Evolutionary conservation across 1,140 invertebrate genomes (phyloP).

Genomic region (Papilio polytes): DNA sequence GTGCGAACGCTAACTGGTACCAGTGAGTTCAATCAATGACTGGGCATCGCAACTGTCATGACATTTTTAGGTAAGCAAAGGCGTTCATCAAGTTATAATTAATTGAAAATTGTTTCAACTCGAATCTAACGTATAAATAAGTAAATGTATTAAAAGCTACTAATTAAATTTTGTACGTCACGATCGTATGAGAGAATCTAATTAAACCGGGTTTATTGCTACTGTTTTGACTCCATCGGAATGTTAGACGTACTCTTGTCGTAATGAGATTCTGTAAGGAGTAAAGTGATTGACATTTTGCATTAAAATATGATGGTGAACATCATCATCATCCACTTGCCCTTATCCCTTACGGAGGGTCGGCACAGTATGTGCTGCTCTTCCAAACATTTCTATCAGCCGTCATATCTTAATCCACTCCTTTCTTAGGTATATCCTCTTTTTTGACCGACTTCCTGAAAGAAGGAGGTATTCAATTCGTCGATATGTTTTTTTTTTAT

Average conservation of each 20-base stretch:
- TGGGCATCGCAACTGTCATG: too few species aligned
- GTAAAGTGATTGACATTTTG: not conserved
- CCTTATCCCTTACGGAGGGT: too few species aligned
- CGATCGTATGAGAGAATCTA: conserved; percentile 23
- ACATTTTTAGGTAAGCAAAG: not conserved
- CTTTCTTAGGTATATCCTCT: too few species aligned
- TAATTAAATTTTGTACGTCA: conserved; percentile 34
- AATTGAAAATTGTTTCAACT: conserved; percentile 13
- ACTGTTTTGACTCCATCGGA: conserved; percentile 30
- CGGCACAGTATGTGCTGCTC: too few species aligned
- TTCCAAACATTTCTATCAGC: too few species aligned
- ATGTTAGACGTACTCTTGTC: conserved; percentile 19
- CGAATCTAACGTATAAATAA: conserved; percentile 18
- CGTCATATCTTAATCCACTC: too few species aligned
- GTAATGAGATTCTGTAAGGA: conserved; percentile 8
- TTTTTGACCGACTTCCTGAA: too few species aligned
- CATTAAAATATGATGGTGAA: not conserved
- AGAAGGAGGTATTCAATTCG: too few species aligned
- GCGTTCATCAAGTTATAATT: not conserved
- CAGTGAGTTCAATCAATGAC: too few species aligned
- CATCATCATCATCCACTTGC: too few species aligned
- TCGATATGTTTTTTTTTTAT: too few species aligned
- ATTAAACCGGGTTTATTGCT: conserved; percentile 33
- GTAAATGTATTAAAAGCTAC: not conserved
- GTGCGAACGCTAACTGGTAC: too few species aligned